Base-by-base conservation (phyloP, 1,140 invertebrate species). In the Cherax destructor region DNA sequence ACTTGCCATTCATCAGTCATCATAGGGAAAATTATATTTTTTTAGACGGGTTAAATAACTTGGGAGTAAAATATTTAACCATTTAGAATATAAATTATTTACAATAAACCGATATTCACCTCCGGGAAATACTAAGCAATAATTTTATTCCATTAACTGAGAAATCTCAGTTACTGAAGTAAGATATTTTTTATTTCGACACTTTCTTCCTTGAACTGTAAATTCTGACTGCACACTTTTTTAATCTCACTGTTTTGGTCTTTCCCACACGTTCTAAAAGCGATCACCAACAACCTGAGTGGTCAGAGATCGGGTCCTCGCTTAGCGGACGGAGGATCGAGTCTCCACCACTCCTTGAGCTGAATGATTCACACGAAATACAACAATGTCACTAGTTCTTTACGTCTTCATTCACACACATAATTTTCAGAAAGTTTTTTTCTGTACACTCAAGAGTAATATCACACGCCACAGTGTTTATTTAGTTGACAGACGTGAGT, bases 51-150 rank as follows among this genome's bases (percentile, higher is more conserved):
- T 65, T 77, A 76, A 86, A 86, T 21, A 56, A 86, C 24, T 24
- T 76, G 69, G 74, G 52, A 76, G 59, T 84, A 69, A 84, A 76
- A 52, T 24, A 24, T 86, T 49, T 56, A 74, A 49, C 74, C 24
- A 76, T 77, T 41, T 79, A 78, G 30, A 56, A 41, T 61, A 30
- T 30, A 49, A n/a, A 65, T 49, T 88, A 81, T 81, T 69, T 80
- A 81, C 77, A 80, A 52, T 56, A 81, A 88, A 69, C 77, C 30
- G 78, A 80, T 49, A n/a, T 81, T 56, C n/a, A 56, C 18, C 49
- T 50, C 47, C 78, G 30, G 78, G n/a, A 80, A 24, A 81, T 61
- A 81, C 59, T 65, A n/a, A 85, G n/a, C 59, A 49, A 69, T 56
- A 86, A 56, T 24, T 69, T 52, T 77, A 72, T 65, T 11, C 24